phyloP scores from a whole-genome alignment of 2,888 invertebrate genomes.

The Phalangium opilio region DNA sequence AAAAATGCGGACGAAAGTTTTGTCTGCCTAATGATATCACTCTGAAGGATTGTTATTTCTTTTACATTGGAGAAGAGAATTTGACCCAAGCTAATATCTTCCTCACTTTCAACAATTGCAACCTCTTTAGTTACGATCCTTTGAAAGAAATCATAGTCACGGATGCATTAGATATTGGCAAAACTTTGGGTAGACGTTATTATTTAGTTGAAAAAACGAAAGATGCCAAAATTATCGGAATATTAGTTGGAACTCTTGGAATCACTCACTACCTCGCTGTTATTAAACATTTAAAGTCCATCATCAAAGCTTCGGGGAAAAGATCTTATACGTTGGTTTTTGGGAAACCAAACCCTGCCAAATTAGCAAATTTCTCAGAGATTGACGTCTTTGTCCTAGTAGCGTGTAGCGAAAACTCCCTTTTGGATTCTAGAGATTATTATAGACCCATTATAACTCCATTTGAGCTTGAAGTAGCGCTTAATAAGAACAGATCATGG shows the following conservation, averaged over 20 bases:
- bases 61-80: slow-evolving; percentile 50
- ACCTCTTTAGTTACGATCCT: slow-evolving; percentile 32
- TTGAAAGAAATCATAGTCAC: slow-evolving; percentile 9
- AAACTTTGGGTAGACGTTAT: slow-evolving; percentile 52
- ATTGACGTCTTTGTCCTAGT: slow-evolving; percentile 84
- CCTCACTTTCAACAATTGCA: slow-evolving; percentile 30
- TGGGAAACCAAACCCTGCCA: slow-evolving; percentile 85
- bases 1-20: slow-evolving; percentile 8
- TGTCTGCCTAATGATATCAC: slow-evolving; percentile 1
- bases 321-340: slow-evolving; percentile 82
- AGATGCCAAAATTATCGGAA: slow-evolving; percentile 71
- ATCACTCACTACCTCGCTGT: slow-evolving; percentile 60
- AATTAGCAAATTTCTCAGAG: slow-evolving; percentile 88
- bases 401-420: slow-evolving; percentile 75
- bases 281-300: slow-evolving; percentile 52
- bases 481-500: slow-evolving; percentile 39
- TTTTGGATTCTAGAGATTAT: slow-evolving; percentile 64
- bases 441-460: slow-evolving; percentile 80
- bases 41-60: slow-evolving; percentile 41
- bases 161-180: slow-evolving; percentile 9
- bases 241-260: slow-evolving; percentile 79
- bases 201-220: slow-evolving; percentile 78
- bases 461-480: slow-evolving; percentile 67
- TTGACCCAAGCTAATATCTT: slow-evolving; percentile 46
- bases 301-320: slow-evolving; percentile 59